phyloP scores from a whole-genome alignment of 2,113 vertebrate genomes.

The Zeus faber region DNA sequence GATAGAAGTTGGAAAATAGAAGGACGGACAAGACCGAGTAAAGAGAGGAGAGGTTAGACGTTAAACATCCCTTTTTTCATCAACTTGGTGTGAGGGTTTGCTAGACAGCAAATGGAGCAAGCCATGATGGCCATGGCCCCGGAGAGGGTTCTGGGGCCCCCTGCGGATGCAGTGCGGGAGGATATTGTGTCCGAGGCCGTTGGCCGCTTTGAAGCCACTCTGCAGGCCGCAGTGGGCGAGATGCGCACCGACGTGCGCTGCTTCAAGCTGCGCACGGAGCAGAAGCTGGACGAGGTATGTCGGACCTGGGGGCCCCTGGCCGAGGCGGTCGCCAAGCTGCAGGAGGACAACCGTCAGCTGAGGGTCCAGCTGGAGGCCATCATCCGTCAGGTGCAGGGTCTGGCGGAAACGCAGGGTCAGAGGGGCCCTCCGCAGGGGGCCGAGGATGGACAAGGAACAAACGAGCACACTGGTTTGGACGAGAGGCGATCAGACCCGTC shows the following conservation, averaged over 20 bases:
- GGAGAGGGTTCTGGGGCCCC: neutral
- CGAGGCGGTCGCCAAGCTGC: conserved; percentile 78
- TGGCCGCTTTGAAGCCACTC: conserved; percentile 75
- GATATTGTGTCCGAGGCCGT: conserved; percentile 68
- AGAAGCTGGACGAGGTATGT: conserved; percentile 79
- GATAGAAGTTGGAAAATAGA: neutral
- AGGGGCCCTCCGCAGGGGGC: conserved; percentile 9
- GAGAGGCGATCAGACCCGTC: neutral
- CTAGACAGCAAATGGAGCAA: conserved; percentile 36
- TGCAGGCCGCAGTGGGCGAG: conserved; percentile 81
- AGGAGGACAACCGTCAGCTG: conserved; percentile 86
- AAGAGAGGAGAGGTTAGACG: neutral
- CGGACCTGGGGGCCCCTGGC: conserved; percentile 76
- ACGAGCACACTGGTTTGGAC: neutral
- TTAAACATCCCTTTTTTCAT: neutral
- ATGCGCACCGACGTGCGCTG: conserved; percentile 83
- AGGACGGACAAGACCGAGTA: neutral
- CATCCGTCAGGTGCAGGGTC: conserved; percentile 79
- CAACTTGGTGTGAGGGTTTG: neutral
- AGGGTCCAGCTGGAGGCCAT: conserved; percentile 81
- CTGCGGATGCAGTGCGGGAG: conserved; percentile 31
- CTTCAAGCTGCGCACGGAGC: conserved; percentile 84
- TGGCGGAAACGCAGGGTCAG: conserved; percentile 51
- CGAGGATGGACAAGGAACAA: conserved; percentile 23
- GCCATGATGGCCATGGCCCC: neutral